These are phyloP conservation scores for Forficula auricularia DNA, from an alignment of 1,140 invertebrate species.

Conservation along the genomic window DNA sequence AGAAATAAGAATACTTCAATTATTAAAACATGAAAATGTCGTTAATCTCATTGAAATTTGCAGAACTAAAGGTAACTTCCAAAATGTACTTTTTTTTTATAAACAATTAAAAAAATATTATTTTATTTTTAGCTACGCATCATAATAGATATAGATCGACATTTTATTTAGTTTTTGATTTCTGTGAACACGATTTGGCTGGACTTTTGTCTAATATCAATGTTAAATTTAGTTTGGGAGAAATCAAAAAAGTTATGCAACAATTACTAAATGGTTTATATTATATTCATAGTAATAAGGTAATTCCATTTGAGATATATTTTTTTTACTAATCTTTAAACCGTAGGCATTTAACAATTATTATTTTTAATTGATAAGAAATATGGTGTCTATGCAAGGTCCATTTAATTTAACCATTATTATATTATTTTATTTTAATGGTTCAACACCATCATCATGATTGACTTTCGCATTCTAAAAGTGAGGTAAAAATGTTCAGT, in stretches of 20 bases:
- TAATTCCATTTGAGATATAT: conserved; percentile 22
- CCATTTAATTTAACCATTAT: neutral
- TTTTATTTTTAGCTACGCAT: conserved; percentile 41
- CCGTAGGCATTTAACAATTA: no score
- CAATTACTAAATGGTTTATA: conserved; percentile 91
- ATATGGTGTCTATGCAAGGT: neutral
- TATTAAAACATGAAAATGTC: conserved; percentile 93
- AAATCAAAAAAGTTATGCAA: conserved; percentile 98
- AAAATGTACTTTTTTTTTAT: conserved; percentile 4
- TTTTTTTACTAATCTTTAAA: no score
- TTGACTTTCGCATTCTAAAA: no score
- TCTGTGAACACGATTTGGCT: conserved; percentile 97
- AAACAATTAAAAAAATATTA: no score
- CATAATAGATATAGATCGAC: conserved; percentile 81
- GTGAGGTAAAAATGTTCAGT: no score
- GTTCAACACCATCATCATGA: no score
- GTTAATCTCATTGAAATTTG: conserved; percentile 96
- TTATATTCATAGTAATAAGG: conserved; percentile 93
- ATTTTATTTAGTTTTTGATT: conserved; percentile 96
- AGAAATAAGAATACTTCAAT: conserved; percentile 93
- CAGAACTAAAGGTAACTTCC: conserved; percentile 52
- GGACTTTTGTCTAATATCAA: conserved; percentile 89
- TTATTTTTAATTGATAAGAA: no score
- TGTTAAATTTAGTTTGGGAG: conserved; percentile 89
- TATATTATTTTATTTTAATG: no score